Evolutionary conservation across 2,888 invertebrate genomes (phyloP).

Genomic region (Lochmaea crataegi): DNA sequence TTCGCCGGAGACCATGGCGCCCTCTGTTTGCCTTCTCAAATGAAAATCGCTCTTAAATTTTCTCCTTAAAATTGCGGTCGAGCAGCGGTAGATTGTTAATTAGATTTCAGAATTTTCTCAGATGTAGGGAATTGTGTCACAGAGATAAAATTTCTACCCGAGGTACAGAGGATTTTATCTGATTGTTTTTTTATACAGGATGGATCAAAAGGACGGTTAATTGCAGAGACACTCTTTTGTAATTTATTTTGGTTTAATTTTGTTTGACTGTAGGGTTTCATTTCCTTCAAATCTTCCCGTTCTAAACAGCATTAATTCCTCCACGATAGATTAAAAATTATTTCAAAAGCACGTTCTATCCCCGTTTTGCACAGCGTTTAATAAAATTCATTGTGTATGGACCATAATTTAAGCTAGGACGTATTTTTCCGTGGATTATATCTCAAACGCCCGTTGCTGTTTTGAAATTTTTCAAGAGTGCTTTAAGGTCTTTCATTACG

Average conservation of each 20-base stretch:
- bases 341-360: neutral
- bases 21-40: conserved; percentile 24
- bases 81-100: conserved; percentile 11
- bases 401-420: neutral
- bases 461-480: conserved; percentile 8
- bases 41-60: conserved; percentile 28
- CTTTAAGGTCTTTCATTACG: conserved; percentile 10
- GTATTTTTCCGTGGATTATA: conserved; percentile 13
- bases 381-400: conserved; percentile 7
- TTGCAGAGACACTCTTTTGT: too few relatives aligned
- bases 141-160: conserved; percentile 11
- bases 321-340: neutral
- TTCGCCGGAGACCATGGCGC: conserved; percentile 13
- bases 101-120: conserved; percentile 24
- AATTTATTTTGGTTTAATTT: too few relatives aligned
- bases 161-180: conserved; percentile 6
- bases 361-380: conserved; percentile 7
- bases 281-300: too few relatives aligned
- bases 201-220: neutral
- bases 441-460: conserved; percentile 3
- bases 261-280: too few relatives aligned
- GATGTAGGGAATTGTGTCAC: conserved; percentile 22
- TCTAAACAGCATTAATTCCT: neutral
- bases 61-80: conserved; percentile 16
- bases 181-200: neutral